phyloP scores from a whole-genome alignment of 2,888 invertebrate genomes.

The Byasa hedistus region DNA sequence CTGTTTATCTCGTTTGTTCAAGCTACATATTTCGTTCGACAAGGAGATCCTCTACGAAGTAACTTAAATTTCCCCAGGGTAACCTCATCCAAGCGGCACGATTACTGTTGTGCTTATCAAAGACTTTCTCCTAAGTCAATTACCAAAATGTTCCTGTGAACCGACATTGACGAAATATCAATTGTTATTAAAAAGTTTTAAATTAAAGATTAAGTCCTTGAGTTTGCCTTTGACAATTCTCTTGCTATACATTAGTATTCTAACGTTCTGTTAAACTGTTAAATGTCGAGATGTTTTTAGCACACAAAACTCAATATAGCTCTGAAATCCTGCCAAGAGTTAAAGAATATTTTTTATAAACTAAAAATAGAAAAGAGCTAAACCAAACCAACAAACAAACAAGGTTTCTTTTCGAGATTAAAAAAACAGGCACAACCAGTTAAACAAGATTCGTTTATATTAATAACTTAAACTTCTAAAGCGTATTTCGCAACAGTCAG shows the following conservation, averaged over 20 bases:
- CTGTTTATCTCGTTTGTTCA: conserved; percentile 18
- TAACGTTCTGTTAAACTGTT: neutral
- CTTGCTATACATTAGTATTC: neutral
- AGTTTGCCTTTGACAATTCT: neutral
- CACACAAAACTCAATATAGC: neutral
- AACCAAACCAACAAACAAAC: too few species aligned
- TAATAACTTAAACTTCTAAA: too few species aligned
- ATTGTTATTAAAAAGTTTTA: neutral
- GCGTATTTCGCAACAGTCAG: too few species aligned
- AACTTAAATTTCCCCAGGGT: conserved; percentile 27
- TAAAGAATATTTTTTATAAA: too few species aligned
- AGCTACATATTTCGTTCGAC: conserved; percentile 20
- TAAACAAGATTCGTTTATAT: too few species aligned
- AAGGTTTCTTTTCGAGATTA: too few species aligned
- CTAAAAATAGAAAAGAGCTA: too few species aligned
- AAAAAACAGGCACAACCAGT: too few species aligned
- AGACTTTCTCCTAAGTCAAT: conserved; percentile 10
- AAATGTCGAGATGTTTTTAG: neutral
- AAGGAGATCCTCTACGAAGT: conserved; percentile 17
- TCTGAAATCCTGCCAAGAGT: too few species aligned
- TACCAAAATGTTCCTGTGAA: neutral
- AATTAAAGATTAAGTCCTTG: neutral
- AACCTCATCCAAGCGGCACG: conserved; percentile 17
- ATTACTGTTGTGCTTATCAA: conserved; percentile 9
- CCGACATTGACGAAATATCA: neutral